Base-by-base conservation (phyloP, 2,888 invertebrate species). In the Drosophila atroscutellata region DNA sequence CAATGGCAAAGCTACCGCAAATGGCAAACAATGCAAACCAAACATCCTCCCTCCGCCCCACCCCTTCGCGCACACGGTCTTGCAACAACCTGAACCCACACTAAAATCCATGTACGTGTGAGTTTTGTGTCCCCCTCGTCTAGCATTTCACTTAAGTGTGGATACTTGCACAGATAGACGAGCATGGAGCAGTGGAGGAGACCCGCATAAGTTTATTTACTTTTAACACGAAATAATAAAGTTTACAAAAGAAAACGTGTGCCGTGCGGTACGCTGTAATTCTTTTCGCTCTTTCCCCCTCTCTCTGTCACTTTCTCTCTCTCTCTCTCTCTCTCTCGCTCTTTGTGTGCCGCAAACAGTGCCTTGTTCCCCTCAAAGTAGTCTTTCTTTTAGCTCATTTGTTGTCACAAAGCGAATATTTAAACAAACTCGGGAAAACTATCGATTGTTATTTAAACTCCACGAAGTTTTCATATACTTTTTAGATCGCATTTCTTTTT, bases 151-250 rank as follows among this genome's bases (percentile, higher is more conserved):
- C 80, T 80, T 80, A 80, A 80, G 83, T 80, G 78, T 78, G 81
- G 82, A 78, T 78, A 74, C 63, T 61, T 42, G 39, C 42, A 63
- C 37, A 79, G 57, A 67, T 34, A 75, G 39, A 30, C 4, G 20
- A 11, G n/a, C 13, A 9, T 3, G 24, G 15, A 1, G 39, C 15
- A 28, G 49, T 9, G 34, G 37, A 32, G 32, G 24, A 50, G 37
- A 74, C 89, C 83, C 64, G 73, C 74, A 80, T 85, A 90, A 90
- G 85, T 85, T 85, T 85, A 85, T 85, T 85, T 85, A 85, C 85
- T 85, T 85, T 85, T 90, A 85, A 86, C 85, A 90, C 85, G 90
- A 90, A 85, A 85, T 85, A 85, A 90, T 85, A 90, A 85, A 85
- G 89, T 85, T 85, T 85, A 85, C 89, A 86, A 85, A 90, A 75